Conservation (phyloP, 2,888 invertebrate species). For the Drosophila lacicola region DNA sequence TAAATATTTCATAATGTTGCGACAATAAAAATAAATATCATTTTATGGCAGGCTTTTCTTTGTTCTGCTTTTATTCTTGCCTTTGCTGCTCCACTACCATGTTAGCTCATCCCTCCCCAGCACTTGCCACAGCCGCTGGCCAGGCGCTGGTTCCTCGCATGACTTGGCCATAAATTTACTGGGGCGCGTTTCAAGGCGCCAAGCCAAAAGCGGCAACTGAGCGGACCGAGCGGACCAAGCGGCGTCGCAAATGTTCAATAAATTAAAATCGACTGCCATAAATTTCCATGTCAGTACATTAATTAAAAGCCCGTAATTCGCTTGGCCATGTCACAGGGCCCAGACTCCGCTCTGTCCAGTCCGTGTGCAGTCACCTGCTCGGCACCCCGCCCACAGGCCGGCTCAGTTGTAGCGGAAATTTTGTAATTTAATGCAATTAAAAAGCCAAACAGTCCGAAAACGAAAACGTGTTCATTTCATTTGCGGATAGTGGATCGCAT, state of each 20-base stretch:
- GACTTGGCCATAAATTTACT: constrained; percentile 67
- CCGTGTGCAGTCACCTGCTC: constrained; percentile 18
- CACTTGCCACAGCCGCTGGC: not conserved
- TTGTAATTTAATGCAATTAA: constrained; percentile 68
- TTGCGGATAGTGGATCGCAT: not conserved
- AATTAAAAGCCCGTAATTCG: constrained; percentile 81
- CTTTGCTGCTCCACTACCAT: constrained; percentile 9
- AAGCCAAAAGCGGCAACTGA: constrained; percentile 28
- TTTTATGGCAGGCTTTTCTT: constrained; percentile 73
- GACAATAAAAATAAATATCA: constrained; percentile 77
- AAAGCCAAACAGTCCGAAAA: constrained; percentile 35
- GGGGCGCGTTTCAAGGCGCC: constrained; percentile 49
- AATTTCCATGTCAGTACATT: constrained; percentile 80
- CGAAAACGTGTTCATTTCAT: constrained; percentile 17
- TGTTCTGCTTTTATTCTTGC: constrained; percentile 32
- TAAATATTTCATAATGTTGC: constrained; percentile 78
- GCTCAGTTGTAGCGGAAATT: constrained; percentile 34
- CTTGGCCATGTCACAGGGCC: constrained; percentile 51
- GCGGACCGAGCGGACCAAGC: constrained; percentile 23
- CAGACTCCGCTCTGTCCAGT: constrained; percentile 6
- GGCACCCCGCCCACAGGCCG: not conserved
- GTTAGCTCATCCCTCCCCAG: constrained; percentile 10
- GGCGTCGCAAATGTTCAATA: constrained; percentile 68
- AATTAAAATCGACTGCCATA: constrained; percentile 81
- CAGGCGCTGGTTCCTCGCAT: constrained; percentile 42